Base-by-base conservation (phyloP, 2,888 invertebrate genomes). In the Spatulosminthurus flaviceps region DNA sequence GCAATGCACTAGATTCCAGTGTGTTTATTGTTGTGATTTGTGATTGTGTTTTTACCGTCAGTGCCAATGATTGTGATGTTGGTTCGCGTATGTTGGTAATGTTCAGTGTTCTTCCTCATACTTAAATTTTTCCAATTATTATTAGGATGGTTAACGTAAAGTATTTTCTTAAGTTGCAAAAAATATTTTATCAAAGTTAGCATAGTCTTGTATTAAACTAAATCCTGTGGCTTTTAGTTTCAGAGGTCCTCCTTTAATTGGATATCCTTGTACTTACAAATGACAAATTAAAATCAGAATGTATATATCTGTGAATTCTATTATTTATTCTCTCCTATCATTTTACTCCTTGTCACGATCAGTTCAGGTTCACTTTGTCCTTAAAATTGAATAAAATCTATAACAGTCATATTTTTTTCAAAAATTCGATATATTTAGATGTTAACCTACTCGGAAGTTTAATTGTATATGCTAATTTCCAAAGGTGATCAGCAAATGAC, bases 1-100 rank as follows among this genome's bases (percentile, higher is more conserved):
- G 51, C 51, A 51, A 51, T 51, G 16, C n/a, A 51, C 2, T n/a
- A 51, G n/a, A n/a, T 2, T 51, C 4, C 1, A 51, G 51, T 51
- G n/a, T 51, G 51, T 11, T 51, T 51, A 51, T 51, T 51, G 51
- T 51, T 4, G 51, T 51, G 51, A n/a, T n/a, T n/a, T n/a, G n/a
- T n/a, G n/a, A n/a, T n/a, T n/a, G n/a, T n/a, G n/a, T n/a, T n/a
- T n/a, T 51, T 34, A 34, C 51, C 51, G 51, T 51, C 51, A 51
- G 16, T 51, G 51, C 51, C 51, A 51, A 51, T 51, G 51, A 51
- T 51, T 51, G 51, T 51, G 51, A 51, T 51, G 51, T 16, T n/a
- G 51, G 51, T 51, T 51, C 51, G 51, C n/a, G n/a, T n/a, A 51
- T 51, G 51, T 51, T 51, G 51, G 51, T 51, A 51, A 51, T 51